phyloP scores from a whole-genome alignment of 2,888 invertebrate genomes.

The Limnephilus marmoratus region DNA sequence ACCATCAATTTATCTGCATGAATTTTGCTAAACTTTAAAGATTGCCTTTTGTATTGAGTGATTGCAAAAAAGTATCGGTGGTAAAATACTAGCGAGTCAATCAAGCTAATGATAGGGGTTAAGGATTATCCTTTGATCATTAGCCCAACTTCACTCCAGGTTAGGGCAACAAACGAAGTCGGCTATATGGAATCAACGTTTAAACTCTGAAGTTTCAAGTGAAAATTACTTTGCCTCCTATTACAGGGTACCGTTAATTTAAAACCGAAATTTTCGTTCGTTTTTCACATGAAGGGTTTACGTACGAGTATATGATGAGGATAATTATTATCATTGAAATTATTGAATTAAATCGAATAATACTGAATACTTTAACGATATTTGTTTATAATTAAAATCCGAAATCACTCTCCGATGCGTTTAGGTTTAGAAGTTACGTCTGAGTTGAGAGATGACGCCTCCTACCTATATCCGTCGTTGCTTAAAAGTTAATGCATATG shows the following conservation, averaged over 20 bases:
- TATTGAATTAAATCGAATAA: not conserved
- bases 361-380: too few relatives aligned
- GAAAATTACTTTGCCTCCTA: not conserved
- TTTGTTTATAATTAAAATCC: too few relatives aligned
- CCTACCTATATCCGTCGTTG: too few relatives aligned
- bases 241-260: not conserved
- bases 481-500: too few relatives aligned
- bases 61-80: not conserved
- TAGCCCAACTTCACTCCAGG: not conserved
- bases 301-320: not conserved
- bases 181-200: not conserved
- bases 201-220: not conserved
- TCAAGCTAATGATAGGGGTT: not conserved
- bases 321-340: too few relatives aligned
- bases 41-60: not conserved
- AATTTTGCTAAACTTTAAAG: not conserved
- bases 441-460: too few relatives aligned
- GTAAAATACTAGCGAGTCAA: not conserved
- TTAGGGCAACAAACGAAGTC: not conserved
- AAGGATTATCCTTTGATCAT: not conserved
- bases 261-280: not conserved
- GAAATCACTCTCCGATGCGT: too few relatives aligned
- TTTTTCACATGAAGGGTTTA: not conserved
- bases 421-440: too few relatives aligned
- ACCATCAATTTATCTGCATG: not conserved